Evolutionary conservation across 2,797 vertebrate species (phyloP).

Genomic region (Tympanoctomys barrerae): DNA sequence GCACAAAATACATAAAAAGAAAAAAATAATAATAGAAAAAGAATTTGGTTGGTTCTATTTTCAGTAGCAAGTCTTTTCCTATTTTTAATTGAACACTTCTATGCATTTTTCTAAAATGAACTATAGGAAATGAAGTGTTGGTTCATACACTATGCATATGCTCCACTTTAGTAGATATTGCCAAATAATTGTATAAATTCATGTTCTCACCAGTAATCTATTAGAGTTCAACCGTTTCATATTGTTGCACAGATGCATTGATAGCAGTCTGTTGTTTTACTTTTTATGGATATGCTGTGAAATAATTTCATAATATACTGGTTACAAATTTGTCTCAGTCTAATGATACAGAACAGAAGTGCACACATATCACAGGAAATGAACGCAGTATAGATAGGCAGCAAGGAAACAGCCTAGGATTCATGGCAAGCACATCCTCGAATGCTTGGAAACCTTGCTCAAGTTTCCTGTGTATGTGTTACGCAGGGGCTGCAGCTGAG

Average conservation of each 20-base stretch:
- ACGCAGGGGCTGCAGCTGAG: background rate
- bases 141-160: background rate
- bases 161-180: background rate
- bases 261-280: background rate
- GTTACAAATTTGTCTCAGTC: background rate
- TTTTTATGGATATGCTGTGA: background rate
- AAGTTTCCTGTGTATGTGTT: too few species aligned
- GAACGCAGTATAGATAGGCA: background rate
- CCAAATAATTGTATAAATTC: background rate
- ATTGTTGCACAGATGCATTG: background rate
- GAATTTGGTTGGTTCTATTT: background rate
- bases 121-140: background rate
- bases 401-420: background rate
- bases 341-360: background rate
- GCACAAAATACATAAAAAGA: too few species aligned
- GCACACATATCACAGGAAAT: background rate
- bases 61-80: slow-evolving; percentile 10
- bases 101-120: background rate
- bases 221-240: background rate
- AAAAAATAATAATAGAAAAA: background rate
- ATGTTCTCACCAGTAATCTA: background rate
- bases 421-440: background rate
- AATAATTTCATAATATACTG: background rate
- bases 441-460: background rate
- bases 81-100: background rate